These are phyloP conservation scores for Muntiacus reevesi DNA, from an alignment of 2,113 vertebrate genomes.

Conservation along the genomic window DNA sequence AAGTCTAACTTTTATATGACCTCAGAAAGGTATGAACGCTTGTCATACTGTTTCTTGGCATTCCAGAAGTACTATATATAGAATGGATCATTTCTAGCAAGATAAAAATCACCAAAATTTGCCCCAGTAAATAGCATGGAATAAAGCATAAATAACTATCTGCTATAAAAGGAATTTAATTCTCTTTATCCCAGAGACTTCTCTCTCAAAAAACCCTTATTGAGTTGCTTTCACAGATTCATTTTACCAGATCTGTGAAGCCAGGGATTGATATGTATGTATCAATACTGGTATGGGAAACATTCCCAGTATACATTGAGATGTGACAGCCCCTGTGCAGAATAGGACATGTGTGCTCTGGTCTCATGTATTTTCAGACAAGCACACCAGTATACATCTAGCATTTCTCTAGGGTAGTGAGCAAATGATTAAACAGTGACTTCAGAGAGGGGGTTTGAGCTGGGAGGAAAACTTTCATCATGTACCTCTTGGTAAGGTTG, in stretches of 20 bases:
- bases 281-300: neutral
- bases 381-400: neutral
- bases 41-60: neutral
- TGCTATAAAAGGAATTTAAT: neutral
- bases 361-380: neutral
- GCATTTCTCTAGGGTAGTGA: neutral
- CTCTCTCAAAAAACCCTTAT: neutral
- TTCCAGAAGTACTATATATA: neutral
- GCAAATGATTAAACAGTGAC: neutral
- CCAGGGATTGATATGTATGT: neutral
- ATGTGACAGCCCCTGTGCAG: neutral
- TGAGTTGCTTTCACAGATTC: neutral
- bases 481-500: neutral
- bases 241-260: neutral
- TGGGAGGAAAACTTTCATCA: neutral
- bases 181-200: neutral
- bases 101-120: neutral
- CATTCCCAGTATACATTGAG: neutral
- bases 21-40: neutral
- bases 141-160: neutral
- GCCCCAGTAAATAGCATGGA: neutral
- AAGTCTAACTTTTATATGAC: neutral
- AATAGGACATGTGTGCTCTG: neutral
- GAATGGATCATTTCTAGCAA: neutral
- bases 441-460: neutral